A percentile compares a stretch with the other conserved stretches of the same genome.
Conservation (phyloP, 2,113 vertebrate species). For the Dromas ardeola region DNA sequence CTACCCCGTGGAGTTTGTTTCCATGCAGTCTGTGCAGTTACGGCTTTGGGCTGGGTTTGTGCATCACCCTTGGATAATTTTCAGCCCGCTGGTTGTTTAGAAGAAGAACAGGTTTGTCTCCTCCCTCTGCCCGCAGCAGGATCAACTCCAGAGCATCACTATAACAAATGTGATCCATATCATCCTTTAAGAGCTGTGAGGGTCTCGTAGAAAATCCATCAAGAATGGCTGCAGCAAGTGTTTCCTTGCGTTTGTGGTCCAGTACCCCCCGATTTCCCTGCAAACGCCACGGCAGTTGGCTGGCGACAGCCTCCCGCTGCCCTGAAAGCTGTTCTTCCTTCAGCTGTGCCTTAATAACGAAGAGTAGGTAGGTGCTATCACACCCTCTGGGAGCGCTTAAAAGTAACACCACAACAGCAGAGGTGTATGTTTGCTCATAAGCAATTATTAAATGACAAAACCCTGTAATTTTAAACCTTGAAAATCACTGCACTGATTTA, state of each 20-base stretch:
- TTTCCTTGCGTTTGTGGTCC: background rate
- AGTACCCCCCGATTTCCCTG: background rate
- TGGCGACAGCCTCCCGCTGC: background rate
- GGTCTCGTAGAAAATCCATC: background rate
- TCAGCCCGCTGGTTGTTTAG: background rate
- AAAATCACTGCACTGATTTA: background rate
- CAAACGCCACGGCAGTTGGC: background rate
- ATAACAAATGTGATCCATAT: fast-evolving
- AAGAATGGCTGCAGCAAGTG: fast-evolving
- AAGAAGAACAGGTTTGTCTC: background rate
- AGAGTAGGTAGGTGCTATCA: conserved; percentile 45
- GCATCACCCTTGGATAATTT: background rate
- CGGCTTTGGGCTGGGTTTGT: background rate
- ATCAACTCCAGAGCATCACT: background rate
- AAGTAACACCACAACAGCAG: conserved; percentile 4
- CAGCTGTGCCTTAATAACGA: background rate
- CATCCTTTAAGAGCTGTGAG: background rate
- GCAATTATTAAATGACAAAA: conserved; percentile 38
- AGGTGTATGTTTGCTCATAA: conserved; percentile 47
- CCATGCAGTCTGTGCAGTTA: background rate
- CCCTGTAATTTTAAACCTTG: conserved; percentile 32
- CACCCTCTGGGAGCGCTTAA: background rate
- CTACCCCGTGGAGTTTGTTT: background rate
- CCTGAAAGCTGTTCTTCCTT: conserved; percentile 14
- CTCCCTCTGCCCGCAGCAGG: background rate